A percentile compares a stretch with the other conserved stretches of the same genome.
These are phyloP conservation scores for Diplogasteroides magnus DNA, from an alignment of 1,140 invertebrate species.

Conservation along the genomic window DNA sequence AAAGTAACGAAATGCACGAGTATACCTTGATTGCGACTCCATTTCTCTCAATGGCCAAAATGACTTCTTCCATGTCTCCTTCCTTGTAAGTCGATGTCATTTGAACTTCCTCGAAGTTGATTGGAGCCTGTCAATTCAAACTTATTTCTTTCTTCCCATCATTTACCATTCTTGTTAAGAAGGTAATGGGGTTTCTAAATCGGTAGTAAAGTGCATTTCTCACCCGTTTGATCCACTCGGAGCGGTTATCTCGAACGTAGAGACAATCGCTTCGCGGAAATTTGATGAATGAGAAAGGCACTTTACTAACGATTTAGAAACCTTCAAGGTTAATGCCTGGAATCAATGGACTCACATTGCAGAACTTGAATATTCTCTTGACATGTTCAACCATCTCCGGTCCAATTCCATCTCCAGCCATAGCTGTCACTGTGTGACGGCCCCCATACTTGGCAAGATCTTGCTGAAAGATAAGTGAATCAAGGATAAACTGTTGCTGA, in stretches of 20 bases:
- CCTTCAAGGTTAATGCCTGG: not conserved
- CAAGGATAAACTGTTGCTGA: not conserved
- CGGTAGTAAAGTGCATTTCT: no score
- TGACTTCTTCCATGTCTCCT: conserved; percentile 81
- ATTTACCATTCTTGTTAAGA: conserved; percentile 51
- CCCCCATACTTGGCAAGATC: conserved; percentile 79
- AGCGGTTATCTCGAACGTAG: no score
- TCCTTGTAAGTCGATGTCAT: conserved; percentile 75
- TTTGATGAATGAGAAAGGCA: no score
- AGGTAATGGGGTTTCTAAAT: no score
- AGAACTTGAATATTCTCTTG: conserved; percentile 72
- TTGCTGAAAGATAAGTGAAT: conserved; percentile 29
- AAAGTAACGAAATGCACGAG: conserved; percentile 5
- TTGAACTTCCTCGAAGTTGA: conserved; percentile 90
- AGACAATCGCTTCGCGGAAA: no score
- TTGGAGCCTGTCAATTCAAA: conserved; percentile 79
- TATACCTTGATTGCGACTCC: conserved; percentile 71
- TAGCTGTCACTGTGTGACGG: conserved; percentile 81
- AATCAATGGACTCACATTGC: conserved; percentile 31
- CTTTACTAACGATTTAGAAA: no score
- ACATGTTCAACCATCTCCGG: conserved; percentile 86
- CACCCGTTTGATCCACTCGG: no score
- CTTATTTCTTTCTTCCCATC: no score
- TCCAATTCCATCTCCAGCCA: conserved; percentile 88
- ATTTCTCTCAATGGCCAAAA: conserved; percentile 89